Base-by-base conservation (phyloP, 2,797 vertebrate genomes). In the Phalanger gymnotis region DNA sequence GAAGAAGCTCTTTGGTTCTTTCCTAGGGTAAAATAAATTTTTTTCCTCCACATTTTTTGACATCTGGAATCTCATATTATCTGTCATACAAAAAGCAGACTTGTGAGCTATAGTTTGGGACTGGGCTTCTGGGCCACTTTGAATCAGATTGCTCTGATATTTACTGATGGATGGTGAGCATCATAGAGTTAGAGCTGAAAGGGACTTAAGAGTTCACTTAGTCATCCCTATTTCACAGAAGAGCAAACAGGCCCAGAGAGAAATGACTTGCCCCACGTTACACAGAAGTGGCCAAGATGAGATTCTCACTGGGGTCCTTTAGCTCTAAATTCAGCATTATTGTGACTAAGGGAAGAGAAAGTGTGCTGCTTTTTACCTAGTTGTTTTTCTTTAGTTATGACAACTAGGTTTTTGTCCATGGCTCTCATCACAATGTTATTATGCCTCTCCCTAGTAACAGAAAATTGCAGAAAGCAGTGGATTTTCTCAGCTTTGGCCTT, bases 391-490 rank as follows among this genome's bases (percentile, higher is more conserved):
- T 92, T 58, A 91, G n/a, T 92, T 94, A 89, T 94, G 66, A 13
- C 40, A 92, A 47, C 51, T 93, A 61, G 91, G 3, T 93, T 93
- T n/a, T 96, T 95, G 54, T 10, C 25, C 54, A 12, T 92, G 87
- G 13, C 81, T 9, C 53, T 90, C 87, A 94, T 94, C 92, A 81
- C 81, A 93, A 16, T 51, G 73, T 87, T 87, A 27, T 81, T 81
- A 51, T 87, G 40, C 73, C 40, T 87, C 40, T 1, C 73, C 73
- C 40, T 51, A 87, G 40, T 87, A 87, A 87, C 22, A 22, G 66
- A 27, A 28, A 51, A 51, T 51, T 87, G 47, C 73, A 87, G 25
- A 87, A 87, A 51, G 40, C 25, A 87, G n/a, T 27, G 40, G 40
- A 47, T 87, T 87, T 81, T 81, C 40, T 81, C 22, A 81, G 3